Base-by-base conservation (phyloP, 2,113 vertebrate species). In the Hystrix brachyura region DNA sequence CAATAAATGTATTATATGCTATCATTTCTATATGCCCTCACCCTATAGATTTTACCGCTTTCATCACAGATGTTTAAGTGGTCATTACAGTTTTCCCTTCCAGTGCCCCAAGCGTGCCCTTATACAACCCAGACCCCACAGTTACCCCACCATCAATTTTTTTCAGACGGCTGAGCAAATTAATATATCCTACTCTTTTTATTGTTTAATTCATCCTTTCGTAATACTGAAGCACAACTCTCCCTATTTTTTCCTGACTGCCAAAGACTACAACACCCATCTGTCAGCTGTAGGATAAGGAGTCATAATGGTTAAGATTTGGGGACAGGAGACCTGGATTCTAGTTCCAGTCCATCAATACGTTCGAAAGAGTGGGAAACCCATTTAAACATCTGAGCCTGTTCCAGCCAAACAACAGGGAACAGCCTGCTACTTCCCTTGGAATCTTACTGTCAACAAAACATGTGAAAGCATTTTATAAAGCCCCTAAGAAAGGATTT, bases 401-500 rank as follows among this genome's bases (percentile, higher is more conserved):
- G 0, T 87, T 83, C 21, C 29, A 89, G 27, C 67, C 72, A 87
- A 92, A 34, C 59, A 94, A 83, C 0, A 92, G 43, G 43, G 32
- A 64, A 84, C 60, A 64, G 59, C 86, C 3, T 62, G 83, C 57
- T 46, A 46, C 10, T 74, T 91, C 81, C 87, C n/a, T 74, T 79
- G 25, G 18, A 96, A 21, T 65, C 7, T 67, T 87, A 65, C 25
- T 90, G 11, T 60, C 29, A 86, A 62, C 51, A 78, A 86, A 48
- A 72, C 53, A 85, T 91, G 5, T 84, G 25, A 89, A 94, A 90
- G 19, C 29, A 92, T 59, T 92, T 79, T 89, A 96, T 55, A 91
- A 95, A 87, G 29, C 59, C 1, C 34, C 57, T 55, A 34, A 12
- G 79, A 95, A 78, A 69, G 7, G 78, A 86, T 34, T 92, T 74